A percentile compares a stretch with the other conserved stretches of the same genome.
phyloP scores from a whole-genome alignment of 2,113 vertebrate genomes.

The Callithrix jacchus region DNA sequence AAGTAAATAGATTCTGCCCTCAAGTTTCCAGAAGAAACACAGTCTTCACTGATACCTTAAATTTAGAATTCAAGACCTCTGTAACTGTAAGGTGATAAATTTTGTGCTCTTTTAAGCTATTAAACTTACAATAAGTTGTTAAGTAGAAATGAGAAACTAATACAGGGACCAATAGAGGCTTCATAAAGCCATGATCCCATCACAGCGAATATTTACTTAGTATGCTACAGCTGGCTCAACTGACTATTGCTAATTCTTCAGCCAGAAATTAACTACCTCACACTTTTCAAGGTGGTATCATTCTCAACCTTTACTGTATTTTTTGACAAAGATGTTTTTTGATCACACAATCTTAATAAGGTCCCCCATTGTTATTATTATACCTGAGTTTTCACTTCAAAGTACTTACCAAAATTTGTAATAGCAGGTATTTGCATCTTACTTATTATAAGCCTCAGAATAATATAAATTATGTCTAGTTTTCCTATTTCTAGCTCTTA shows the following conservation, averaged over 20 bases:
- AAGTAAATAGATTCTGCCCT: not conserved
- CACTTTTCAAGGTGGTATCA: not conserved
- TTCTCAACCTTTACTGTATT: not conserved
- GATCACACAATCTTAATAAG: not conserved
- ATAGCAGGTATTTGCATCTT: not conserved
- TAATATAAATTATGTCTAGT: not conserved
- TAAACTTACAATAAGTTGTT: not conserved
- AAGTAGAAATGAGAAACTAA: not conserved
- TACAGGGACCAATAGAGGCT: not conserved
- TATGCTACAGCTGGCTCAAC: not conserved
- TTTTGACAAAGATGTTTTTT: not conserved
- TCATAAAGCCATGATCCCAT: not conserved
- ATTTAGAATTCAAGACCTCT: not conserved
- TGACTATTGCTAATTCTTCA: not conserved
- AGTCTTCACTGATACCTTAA: not conserved
- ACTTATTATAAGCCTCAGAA: not conserved
- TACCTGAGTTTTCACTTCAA: not conserved
- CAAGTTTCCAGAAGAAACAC: not conserved
- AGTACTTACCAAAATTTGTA: not conserved
- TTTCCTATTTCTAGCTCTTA: not conserved
- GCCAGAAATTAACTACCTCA: not conserved
- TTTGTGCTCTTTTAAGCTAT: not conserved
- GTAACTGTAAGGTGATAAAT: not conserved
- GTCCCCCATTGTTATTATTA: not conserved
- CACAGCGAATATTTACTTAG: not conserved